Percentiles rank a stretch among this genome's conserved stretches.
Conservation (phyloP, 2,888 invertebrate genomes). For the Lycophotia porphyrea region DNA sequence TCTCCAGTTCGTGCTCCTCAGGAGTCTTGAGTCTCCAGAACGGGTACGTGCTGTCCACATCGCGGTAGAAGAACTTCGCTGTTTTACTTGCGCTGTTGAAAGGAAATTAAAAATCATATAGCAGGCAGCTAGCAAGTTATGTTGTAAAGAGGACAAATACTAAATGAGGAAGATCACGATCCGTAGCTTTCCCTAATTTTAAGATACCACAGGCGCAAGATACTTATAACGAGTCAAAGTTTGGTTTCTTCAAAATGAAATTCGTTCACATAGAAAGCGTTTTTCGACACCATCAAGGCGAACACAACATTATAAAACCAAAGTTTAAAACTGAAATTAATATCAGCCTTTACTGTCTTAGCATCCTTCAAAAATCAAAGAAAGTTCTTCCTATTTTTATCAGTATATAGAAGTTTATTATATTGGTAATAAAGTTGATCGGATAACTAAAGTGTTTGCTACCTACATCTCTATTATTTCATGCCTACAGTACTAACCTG, state of each 20-base stretch:
- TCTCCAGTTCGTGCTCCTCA: conserved; percentile 99
- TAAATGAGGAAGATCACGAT: too few relatives aligned
- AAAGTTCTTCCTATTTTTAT: background rate
- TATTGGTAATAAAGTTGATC: background rate
- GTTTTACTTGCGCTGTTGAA: conserved; percentile 98
- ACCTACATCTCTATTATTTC: background rate
- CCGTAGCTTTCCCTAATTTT: background rate
- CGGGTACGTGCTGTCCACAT: conserved; percentile 97
- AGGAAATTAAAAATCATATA: background rate
- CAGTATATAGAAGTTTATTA: background rate
- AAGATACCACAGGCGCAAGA: background rate
- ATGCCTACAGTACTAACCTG: conserved; percentile 91
- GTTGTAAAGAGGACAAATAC: background rate
- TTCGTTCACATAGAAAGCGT: background rate
- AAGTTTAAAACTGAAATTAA: background rate
- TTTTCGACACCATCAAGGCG: background rate
- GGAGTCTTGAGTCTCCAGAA: conserved; percentile 98
- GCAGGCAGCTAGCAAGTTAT: too few relatives aligned
- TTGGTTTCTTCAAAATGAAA: background rate
- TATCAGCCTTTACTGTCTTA: background rate
- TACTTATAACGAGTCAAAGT: background rate
- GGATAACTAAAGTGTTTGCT: background rate
- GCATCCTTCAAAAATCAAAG: background rate
- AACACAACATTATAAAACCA: background rate
- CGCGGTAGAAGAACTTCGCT: conserved; percentile 99